Evolutionary conservation across 2,797 vertebrate species (phyloP), one percentile per base, ranked within the genome.

Genomic region (Galagoides demidoff): DNA sequence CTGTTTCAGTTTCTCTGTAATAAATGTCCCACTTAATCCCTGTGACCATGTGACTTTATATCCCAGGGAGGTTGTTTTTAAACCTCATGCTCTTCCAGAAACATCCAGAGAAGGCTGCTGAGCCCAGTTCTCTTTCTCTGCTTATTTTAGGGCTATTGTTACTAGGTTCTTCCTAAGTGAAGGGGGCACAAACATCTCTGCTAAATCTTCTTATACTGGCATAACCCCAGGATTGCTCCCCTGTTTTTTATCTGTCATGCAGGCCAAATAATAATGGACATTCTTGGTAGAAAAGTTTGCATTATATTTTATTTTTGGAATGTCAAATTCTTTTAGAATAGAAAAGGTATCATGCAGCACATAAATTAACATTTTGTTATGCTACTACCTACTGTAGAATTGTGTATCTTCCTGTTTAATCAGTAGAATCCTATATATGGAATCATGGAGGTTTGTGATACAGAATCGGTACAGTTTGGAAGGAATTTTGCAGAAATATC

Each of bases 271-370:
- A 43, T 90, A 78, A 71, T 59, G 29, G 31, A 66, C 20, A 39
- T 71, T 93, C 63, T 61, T 63, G 49, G n/a, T 52, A 73, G 59
- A 87, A 92, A 86, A 19, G 2, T 94, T 92, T 87, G 10, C 27
- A 45, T 71, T 92, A 13, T 23, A 39, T 83, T 79, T 87, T 64
- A 85, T 66, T 89, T 94, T 76, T 94, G 59, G 76, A 14, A 94
- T 86, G 92, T 89, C 59, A 93, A 14, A 85, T 86, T 27, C 57
- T 95, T 92, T 91, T 45, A 93, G 61, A 94, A 68, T 63, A 95
- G 55, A 92, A 95, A 85, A 45, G 86, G 8, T 31, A 43, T 94
- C 19, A n/a, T 85, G 37, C 95, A 94, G 20, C 13, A 85, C 55
- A 27, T 43, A 64, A 87, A 92, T 49, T 92, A 59, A 52, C 68